These are phyloP conservation scores for Darevskia nairensis DNA, from an alignment of 2,797 vertebrate species.

Conservation along the genomic window DNA sequence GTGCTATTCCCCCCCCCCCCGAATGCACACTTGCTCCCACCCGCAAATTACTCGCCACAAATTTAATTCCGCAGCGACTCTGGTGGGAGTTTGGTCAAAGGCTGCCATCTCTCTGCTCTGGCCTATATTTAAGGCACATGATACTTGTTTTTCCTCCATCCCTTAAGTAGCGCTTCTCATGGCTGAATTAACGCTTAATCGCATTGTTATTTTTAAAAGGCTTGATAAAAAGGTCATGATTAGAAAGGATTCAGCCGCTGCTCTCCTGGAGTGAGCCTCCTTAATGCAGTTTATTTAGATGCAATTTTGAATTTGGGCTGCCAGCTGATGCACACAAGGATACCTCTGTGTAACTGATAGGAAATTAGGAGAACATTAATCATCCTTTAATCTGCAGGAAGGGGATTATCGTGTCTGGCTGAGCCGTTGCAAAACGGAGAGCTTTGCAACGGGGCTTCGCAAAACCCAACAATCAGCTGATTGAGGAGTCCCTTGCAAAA, in stretches of 20 bases:
- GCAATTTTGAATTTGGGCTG: conserved; percentile 47
- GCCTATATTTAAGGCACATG: conserved; percentile 7
- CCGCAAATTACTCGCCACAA: neutral
- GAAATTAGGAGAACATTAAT: conserved; percentile 45
- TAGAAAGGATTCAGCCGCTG: conserved; percentile 25
- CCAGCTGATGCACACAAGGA: conserved; percentile 44
- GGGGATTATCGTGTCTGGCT: neutral
- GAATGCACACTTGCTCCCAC: neutral
- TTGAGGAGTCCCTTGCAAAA: no score
- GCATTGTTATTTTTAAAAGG: neutral
- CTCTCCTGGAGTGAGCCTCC: conserved; percentile 43
- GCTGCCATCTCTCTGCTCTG: neutral
- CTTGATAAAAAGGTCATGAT: conserved; percentile 31
- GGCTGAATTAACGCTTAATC: conserved; percentile 50
- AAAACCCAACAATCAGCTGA: no score
- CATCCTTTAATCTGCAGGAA: conserved; percentile 12
- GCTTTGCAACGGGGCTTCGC: no score
- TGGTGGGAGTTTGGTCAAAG: neutral
- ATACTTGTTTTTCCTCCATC: conserved; percentile 3
- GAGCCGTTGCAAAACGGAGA: no score
- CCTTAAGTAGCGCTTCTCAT: conserved; percentile 26
- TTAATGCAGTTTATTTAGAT: conserved; percentile 57
- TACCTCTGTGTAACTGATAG: conserved; percentile 33
- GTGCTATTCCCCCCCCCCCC: no score
- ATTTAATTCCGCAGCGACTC: neutral